Percentiles rank a stretch among this genome's conserved stretches.
Conservation (phyloP, 2,888 invertebrate species). For the Noctua pronuba region DNA sequence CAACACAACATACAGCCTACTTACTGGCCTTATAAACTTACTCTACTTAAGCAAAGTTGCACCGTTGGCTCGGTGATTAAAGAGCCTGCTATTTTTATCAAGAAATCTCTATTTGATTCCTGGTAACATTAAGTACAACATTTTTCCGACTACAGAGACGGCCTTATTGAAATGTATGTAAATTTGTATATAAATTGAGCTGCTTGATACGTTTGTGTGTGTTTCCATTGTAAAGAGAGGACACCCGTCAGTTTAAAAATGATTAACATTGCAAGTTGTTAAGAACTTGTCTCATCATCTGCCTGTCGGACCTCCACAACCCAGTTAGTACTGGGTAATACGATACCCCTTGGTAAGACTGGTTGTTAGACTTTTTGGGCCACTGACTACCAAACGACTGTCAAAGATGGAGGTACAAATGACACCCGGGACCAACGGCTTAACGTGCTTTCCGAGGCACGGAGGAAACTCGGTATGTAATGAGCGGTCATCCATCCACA, state of each 20-base stretch:
- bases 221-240: conserved; percentile 73
- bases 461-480: too few relatives aligned
- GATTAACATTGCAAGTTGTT: neutral
- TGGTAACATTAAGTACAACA: conserved; percentile 73
- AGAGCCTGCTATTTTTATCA: conserved; percentile 71
- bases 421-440: too few relatives aligned
- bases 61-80: conserved; percentile 60
- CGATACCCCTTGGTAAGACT: too few relatives aligned
- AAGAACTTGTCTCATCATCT: neutral
- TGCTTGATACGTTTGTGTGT: conserved; percentile 69
- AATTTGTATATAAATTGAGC: conserved; percentile 79
- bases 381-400: too few relatives aligned
- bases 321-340: too few relatives aligned
- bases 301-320: too few relatives aligned
- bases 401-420: too few relatives aligned
- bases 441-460: too few relatives aligned
- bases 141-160: conserved; percentile 78
- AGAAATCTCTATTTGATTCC: conserved; percentile 77
- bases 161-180: conserved; percentile 86
- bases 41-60: conserved; percentile 45
- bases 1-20: conserved; percentile 20
- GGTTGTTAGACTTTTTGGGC: too few relatives aligned
- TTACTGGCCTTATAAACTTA: conserved; percentile 44
- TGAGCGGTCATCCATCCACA: too few relatives aligned
- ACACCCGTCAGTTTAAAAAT: neutral